These are phyloP conservation scores for Ptychoptera contaminata DNA, from an alignment of 2,888 invertebrate genomes.

Conservation along the genomic window DNA sequence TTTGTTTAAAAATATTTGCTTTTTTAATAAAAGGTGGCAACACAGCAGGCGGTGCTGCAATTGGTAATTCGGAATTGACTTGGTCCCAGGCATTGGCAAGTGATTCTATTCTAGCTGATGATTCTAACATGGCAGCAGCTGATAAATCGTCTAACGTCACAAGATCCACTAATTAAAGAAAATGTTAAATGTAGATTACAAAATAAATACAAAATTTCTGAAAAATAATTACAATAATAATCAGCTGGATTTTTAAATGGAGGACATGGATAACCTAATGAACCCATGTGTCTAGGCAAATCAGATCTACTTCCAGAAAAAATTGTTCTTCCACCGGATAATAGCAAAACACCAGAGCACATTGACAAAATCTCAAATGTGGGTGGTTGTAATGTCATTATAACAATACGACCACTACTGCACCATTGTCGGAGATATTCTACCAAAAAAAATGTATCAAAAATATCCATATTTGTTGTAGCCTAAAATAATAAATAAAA, in stretches of 20 bases:
- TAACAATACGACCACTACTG: conserved; percentile 60
- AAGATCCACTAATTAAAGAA: conserved; percentile 55
- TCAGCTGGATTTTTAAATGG: conserved; percentile 94
- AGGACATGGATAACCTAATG: conserved; percentile 83
- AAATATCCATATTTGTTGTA: conserved; percentile 54
- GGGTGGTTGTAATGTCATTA: conserved; percentile 84
- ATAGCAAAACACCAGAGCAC: conserved; percentile 51
- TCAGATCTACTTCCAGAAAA: conserved; percentile 79
- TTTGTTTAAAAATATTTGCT: conserved; percentile 52
- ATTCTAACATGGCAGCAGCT: conserved; percentile 87
- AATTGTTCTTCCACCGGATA: conserved; percentile 83
- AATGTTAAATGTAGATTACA: conserved; percentile 1
- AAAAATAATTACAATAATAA: conserved; percentile 64
- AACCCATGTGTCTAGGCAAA: conserved; percentile 85
- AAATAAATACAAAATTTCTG: background rate
- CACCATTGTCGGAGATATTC: conserved; percentile 84
- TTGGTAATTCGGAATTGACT: conserved; percentile 31
- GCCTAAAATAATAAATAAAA: background rate
- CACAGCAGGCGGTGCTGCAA: conserved; percentile 58
- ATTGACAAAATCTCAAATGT: conserved; percentile 92
- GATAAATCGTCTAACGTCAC: conserved; percentile 88
- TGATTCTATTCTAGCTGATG: conserved; percentile 82
- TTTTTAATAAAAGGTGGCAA: conserved; percentile 47
- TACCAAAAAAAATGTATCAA: conserved; percentile 88
- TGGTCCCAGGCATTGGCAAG: conserved; percentile 55